Evolutionary conservation across 2,113 vertebrate genomes (phyloP), one percentile per base, ranked within the genome.

Genomic region (Myotis lucifugus): DNA sequence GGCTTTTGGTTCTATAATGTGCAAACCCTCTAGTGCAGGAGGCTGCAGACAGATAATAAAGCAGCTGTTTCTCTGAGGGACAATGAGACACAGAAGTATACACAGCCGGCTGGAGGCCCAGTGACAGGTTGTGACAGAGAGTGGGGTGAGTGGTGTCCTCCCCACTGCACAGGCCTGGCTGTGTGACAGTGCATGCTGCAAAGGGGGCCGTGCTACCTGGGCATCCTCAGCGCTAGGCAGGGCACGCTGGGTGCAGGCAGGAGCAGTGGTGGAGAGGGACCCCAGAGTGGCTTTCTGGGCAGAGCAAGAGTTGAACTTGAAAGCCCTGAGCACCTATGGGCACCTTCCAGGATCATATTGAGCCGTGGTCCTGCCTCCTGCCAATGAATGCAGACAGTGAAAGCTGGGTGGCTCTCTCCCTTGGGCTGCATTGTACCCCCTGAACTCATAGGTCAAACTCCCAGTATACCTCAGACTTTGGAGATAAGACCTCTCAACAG

Each of bases 161-260:
- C 14, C 46, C n/a, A 21, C 17, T 0, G 12, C 46, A 8, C 0
- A 0, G 48, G 23, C 42, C 17, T 52, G 50, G 23, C 46, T 46
- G 34, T 50, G 40, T 61, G 72, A 34, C 11, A 11, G 21, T 42
- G 25, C 0, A 81, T 54, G 69, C 50, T 79, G 23, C 29, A 79
- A 9, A 86, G 73, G 3, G 8, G 5, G 12, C 23, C 1, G 2
- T 10, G 10, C 9, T 0, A 0, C 34, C 40, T 3, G 1, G 13
- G 12, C 52, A 48, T 25, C 32, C 66, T 73, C 17, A 13, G 34
- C 7, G 17, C n/a, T 15, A 23, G 46, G 29, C 66, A 81, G 7
- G 23, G 42, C 23, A 13, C 5, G 17, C 61, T 61, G 13, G 34
- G 37, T 8, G 3, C 19, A 32, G 32, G 40, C 14, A 23, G 73